Evolutionary conservation across 2,113 vertebrate species (phyloP).

Genomic region (Motacilla tschutschensis): DNA sequence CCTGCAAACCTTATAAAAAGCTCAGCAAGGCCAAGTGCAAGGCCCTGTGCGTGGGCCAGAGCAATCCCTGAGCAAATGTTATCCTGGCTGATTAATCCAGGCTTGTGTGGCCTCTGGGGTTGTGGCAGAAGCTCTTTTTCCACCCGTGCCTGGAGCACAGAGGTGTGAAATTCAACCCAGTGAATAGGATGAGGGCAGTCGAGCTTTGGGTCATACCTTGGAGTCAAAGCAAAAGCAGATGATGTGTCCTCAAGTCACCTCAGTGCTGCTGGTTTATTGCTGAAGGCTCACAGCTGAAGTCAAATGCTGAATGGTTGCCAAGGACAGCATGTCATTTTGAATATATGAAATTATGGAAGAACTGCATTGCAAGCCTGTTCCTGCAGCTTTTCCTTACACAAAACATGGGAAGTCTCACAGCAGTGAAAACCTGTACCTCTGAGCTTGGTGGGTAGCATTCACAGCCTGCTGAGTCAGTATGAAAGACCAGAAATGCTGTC

Average conservation of each 20-base stretch:
- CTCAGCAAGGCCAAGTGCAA: too few relatives aligned
- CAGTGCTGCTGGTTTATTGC: conserved; percentile 18
- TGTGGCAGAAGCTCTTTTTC: background rate
- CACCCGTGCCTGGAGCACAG: background rate
- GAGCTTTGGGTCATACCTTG: background rate
- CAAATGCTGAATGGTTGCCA: conserved; percentile 38
- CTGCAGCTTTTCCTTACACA: conserved; percentile 26
- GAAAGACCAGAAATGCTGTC: background rate
- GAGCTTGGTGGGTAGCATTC: background rate
- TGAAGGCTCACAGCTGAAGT: conserved; percentile 36
- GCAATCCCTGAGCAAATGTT: background rate
- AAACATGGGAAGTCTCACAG: background rate
- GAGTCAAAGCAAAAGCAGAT: background rate
- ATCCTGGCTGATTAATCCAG: background rate
- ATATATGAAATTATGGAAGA: conserved; percentile 31
- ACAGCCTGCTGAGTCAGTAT: background rate
- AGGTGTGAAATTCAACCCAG: background rate
- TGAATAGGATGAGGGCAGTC: background rate
- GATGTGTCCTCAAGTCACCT: conserved; percentile 52
- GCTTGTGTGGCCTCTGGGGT: background rate
- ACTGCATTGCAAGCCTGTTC: conserved; percentile 29
- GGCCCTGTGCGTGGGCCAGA: accelerated
- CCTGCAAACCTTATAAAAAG: background rate
- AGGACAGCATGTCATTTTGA: conserved; percentile 42
- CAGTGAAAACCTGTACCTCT: background rate